Conservation (phyloP, 2,113 vertebrate species). For the Mesitornis unicolor region DNA sequence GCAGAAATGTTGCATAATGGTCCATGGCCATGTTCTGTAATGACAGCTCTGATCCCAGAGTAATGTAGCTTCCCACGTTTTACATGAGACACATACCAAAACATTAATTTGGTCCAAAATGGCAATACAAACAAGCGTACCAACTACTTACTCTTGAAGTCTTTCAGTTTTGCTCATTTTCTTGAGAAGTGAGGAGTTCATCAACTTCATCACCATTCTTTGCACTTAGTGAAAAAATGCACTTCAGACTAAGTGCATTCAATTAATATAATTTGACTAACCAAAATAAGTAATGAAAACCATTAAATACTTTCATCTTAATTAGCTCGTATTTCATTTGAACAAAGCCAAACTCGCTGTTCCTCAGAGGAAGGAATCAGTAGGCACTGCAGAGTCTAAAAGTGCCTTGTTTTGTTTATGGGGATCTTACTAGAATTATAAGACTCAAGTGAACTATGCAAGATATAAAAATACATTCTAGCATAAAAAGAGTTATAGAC, state of each 20-base stretch:
- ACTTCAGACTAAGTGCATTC: background rate
- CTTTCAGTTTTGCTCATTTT: background rate
- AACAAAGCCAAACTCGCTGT: background rate
- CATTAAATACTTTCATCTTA: conserved; percentile 22
- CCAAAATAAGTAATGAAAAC: conserved; percentile 6
- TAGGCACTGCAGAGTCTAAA: background rate
- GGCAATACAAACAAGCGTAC: background rate
- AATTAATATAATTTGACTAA: background rate
- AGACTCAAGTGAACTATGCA: conserved; percentile 47
- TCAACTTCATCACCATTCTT: background rate
- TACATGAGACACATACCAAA: background rate
- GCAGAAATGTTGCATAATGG: conserved; percentile 18
- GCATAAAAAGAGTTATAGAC: conserved; percentile 61
- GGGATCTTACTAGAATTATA: conserved; percentile 53
- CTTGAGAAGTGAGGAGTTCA: background rate
- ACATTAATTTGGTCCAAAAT: background rate
- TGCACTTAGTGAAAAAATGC: background rate
- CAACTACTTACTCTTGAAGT: background rate
- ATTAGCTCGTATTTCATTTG: conserved; percentile 44
- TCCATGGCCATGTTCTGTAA: background rate
- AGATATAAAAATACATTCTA: conserved; percentile 75
- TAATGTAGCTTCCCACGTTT: background rate
- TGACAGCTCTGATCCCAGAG: background rate
- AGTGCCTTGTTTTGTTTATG: conserved; percentile 55
- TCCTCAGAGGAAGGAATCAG: background rate